These are phyloP conservation scores for Solenopsis fugax DNA, from an alignment of 1,140 invertebrate genomes.

Conservation along the genomic window DNA sequence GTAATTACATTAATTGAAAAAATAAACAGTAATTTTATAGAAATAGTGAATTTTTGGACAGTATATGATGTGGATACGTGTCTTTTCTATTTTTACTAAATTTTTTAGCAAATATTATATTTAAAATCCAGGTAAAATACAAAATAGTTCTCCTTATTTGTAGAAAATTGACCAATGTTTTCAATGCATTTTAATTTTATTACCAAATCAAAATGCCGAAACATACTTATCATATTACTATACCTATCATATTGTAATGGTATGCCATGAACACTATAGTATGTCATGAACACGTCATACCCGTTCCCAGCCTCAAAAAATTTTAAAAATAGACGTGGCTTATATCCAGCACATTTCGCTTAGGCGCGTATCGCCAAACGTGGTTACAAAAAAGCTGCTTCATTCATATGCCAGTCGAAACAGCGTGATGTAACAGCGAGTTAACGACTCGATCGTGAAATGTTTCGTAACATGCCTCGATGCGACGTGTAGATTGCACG, in stretches of 20 bases:
- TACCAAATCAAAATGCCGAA: slow-evolving; percentile 16
- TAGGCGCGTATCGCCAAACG: slow-evolving; percentile 15
- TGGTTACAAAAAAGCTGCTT: slow-evolving; percentile 33
- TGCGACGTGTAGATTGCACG: slow-evolving; percentile 27
- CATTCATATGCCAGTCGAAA: slow-evolving; percentile 27
- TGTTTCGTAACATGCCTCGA: slow-evolving; percentile 60
- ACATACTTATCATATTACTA: too few relatives aligned
- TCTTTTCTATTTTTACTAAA: neutral
- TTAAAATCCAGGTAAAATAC: neutral
- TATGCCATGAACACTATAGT: too few relatives aligned
- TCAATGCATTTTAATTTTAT: slow-evolving; percentile 13
- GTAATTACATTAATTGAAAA: too few relatives aligned
- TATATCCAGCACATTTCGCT: slow-evolving; percentile 31
- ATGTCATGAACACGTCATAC: neutral
- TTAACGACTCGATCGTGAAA: slow-evolving; percentile 53
- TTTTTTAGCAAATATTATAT: neutral
- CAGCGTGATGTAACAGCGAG: slow-evolving; percentile 45
- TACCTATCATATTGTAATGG: too few relatives aligned
- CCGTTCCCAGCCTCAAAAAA: neutral
- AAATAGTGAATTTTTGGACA: neutral
- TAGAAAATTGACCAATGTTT: neutral
- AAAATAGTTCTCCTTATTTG: neutral
- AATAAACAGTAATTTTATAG: neutral
- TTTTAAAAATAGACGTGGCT: slow-evolving; percentile 22
- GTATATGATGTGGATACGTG: neutral